phyloP scores from a whole-genome alignment of 2,888 invertebrate species.

The Philopedon plagiatum region DNA sequence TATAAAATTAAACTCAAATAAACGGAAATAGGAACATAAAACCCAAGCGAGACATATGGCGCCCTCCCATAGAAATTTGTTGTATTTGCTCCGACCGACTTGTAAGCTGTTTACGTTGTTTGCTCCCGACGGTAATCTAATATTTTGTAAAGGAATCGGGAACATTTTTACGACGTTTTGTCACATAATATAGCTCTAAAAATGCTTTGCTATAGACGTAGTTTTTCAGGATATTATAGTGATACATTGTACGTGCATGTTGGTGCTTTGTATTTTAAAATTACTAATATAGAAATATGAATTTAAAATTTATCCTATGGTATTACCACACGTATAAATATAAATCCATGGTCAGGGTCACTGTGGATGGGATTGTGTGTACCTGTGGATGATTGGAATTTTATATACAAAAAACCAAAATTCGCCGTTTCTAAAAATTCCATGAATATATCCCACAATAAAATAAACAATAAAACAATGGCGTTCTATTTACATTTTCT shows the following conservation, averaged over 20 bases:
- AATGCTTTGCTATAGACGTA: conserved; percentile 24
- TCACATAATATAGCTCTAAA: conserved; percentile 37
- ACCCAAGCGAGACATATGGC: conserved; percentile 8
- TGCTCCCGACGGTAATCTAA: conserved; percentile 35
- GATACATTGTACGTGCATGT: conserved; percentile 1
- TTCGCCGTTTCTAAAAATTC: too few relatives aligned
- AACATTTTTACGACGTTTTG: conserved; percentile 42
- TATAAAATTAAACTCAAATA: conserved; percentile 4
- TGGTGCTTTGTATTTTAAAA: background rate
- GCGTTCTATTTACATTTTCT: background rate
- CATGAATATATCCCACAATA: background rate
- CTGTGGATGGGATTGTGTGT: too few relatives aligned
- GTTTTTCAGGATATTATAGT: conserved; percentile 9
- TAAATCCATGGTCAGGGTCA: too few relatives aligned
- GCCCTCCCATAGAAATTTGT: conserved; percentile 1
- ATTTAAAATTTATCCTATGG: too few relatives aligned
- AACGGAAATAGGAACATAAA: background rate
- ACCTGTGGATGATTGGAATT: too few relatives aligned
- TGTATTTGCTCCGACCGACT: background rate
- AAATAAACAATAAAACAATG: conserved; percentile 9
- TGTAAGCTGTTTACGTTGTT: conserved; percentile 27
- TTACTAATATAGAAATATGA: too few relatives aligned
- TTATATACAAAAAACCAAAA: too few relatives aligned
- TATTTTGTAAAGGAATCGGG: conserved; percentile 34
- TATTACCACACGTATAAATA: too few relatives aligned